phyloP scores from a whole-genome alignment of 2,113 vertebrate species.

The Xiphias gladius region DNA sequence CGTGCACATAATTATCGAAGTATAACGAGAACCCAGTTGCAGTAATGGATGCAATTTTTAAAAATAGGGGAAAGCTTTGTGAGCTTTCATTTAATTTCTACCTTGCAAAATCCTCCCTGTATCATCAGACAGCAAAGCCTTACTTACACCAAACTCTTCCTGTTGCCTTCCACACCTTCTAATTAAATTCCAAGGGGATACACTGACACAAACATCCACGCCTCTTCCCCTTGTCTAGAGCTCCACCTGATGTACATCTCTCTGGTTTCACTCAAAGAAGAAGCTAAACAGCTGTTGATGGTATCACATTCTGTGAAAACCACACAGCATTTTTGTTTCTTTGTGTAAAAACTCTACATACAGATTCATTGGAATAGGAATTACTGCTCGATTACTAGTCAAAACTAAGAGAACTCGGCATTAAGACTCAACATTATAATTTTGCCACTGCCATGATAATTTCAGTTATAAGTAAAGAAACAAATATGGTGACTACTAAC shows the following conservation, averaged over 20 bases:
- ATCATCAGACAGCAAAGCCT: slow-evolving; percentile 6
- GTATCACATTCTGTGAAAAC: slow-evolving; percentile 26
- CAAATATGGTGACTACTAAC: neutral
- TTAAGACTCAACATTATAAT: neutral
- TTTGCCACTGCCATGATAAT: neutral
- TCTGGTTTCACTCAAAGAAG: slow-evolving; percentile 42
- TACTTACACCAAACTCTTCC: slow-evolving; percentile 21
- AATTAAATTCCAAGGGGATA: slow-evolving; percentile 21
- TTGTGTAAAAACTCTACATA: neutral
- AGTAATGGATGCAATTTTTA: neutral
- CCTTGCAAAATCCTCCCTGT: neutral
- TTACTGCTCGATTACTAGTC: too few species aligned
- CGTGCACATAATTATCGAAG: neutral
- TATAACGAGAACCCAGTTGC: slow-evolving; percentile 1
- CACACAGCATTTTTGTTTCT: neutral
- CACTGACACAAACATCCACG: slow-evolving; percentile 47
- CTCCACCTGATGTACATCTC: slow-evolving; percentile 52
- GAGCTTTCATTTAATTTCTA: neutral
- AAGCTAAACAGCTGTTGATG: slow-evolving; percentile 21
- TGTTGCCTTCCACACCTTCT: slow-evolving; percentile 42
- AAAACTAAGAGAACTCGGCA: neutral
- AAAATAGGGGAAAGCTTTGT: neutral
- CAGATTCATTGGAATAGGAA: neutral
- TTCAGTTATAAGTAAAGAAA: neutral
- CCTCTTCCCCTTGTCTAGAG: neutral